Conservation (phyloP, 2,113 vertebrate genomes). For the Grammomys dolichurus region DNA sequence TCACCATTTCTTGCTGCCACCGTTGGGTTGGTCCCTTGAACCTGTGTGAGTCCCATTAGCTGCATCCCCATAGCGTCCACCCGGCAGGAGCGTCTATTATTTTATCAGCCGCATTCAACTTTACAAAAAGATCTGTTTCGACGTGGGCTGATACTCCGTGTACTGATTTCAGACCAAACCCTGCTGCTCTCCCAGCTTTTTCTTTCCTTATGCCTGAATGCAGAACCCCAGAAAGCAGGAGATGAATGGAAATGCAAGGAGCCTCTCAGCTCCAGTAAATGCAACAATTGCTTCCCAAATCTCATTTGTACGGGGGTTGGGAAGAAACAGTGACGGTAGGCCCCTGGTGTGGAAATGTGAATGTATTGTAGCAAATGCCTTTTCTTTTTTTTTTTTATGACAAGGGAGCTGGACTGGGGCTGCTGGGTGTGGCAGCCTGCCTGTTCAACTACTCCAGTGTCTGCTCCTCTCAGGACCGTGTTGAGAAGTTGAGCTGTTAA, state of each 20-base stretch:
- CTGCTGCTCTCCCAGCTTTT: slow-evolving; percentile 52
- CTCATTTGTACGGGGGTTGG: slow-evolving; percentile 38
- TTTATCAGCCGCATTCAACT: slow-evolving; percentile 64
- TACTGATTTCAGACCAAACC: slow-evolving; percentile 71
- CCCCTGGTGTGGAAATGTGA: not conserved
- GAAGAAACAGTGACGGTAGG: not conserved
- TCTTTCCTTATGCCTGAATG: slow-evolving; percentile 36
- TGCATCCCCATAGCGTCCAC: slow-evolving; percentile 55
- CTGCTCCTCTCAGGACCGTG: not conserved
- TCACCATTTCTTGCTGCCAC: slow-evolving; percentile 6
- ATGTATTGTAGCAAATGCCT: not conserved
- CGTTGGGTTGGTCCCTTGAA: not conserved
- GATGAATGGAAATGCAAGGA: slow-evolving; percentile 68
- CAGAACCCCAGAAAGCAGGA: slow-evolving; percentile 72
- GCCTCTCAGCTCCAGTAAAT: slow-evolving; percentile 38
- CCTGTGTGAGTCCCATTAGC: slow-evolving; percentile 60
- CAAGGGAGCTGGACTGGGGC: not conserved
- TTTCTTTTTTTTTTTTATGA: not conserved
- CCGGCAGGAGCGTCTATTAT: slow-evolving; percentile 66
- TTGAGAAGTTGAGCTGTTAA: not conserved
- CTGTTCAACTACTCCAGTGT: not conserved
- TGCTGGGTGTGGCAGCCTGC: not conserved
- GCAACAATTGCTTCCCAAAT: slow-evolving; percentile 72
- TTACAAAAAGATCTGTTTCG: slow-evolving; percentile 74
- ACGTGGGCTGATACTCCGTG: slow-evolving; percentile 67